Evolutionary conservation across 2,888 invertebrate species (phyloP).

Genomic region (Leistus spinibarbis): DNA sequence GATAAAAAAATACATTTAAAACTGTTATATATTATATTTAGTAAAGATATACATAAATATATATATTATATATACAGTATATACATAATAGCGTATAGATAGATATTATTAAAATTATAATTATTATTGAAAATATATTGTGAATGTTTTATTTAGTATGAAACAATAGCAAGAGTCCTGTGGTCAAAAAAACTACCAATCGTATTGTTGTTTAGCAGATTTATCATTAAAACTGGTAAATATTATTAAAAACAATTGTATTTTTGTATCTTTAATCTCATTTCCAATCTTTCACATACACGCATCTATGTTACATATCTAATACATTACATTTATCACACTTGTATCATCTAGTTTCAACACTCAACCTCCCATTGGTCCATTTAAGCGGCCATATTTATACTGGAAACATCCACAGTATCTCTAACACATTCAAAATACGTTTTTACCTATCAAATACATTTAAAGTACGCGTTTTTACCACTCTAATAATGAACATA

Average conservation of each 20-base stretch:
- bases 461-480: too few species aligned
- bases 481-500: too few species aligned
- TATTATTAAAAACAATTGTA: constrained; percentile 27
- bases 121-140: constrained; percentile 32
- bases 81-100: constrained; percentile 34
- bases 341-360: too few species aligned
- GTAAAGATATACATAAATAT: constrained; percentile 22
- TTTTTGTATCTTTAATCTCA: not conserved
- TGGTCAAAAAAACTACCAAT: constrained; percentile 33
- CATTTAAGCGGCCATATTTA: too few species aligned
- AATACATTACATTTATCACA: not conserved
- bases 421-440: too few species aligned
- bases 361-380: too few species aligned
- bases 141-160: constrained; percentile 22
- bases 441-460: too few species aligned
- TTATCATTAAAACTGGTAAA: constrained; percentile 38
- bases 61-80: constrained; percentile 34
- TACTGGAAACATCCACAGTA: too few species aligned
- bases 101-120: constrained; percentile 34
- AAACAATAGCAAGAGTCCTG: constrained; percentile 25
- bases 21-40: constrained; percentile 24
- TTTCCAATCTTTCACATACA: not conserved
- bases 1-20: not conserved
- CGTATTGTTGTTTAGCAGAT: constrained; percentile 36
- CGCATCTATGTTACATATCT: not conserved